Evolutionary conservation across 37 sponge, comb jelly and placozoan genomes (phyloP), one percentile per base, ranked within the genome.

Genomic region (Haliclona indistincta): DNA sequence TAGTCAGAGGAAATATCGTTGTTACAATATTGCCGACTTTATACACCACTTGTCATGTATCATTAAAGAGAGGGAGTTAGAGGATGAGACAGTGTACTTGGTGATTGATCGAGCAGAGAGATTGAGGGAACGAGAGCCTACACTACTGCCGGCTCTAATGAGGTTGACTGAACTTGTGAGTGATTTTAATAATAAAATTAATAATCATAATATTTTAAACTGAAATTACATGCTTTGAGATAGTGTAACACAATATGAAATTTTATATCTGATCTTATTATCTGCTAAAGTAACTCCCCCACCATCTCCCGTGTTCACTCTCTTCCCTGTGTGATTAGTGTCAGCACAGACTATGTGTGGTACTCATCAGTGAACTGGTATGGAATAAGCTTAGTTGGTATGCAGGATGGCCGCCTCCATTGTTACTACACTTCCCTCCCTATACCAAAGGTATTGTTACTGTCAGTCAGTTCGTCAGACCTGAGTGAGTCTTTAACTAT

Each of bases 21-120:
- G 82, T 74, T 74, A 74, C 43, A 74, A 28, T 44, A 64, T 82
- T 44, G 26, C 56, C 26, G 2, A 2, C 17, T 73, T 74, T n/a
- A 20, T 82, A 5, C 82, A 34, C 8, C 19, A 33, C 25, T 44
- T 74, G 2, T 32, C 33, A 1, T 20, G 42, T 8, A 1, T 53
- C 29, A n/a, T 39, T 0, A 36, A 28, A 5, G 2, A 0, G 29
- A 1, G 26, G 32, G 64, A 56, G 22, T 3, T 19, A 47, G 4
- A n/a, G 20, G 51, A 40, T 29, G 28, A 74, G 13, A 54, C 78
- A 13, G 71, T 77, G 33, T 70, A 72, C 66, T 63, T 84, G 79
- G 79, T 88, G 3, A 38, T 88, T 41, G 89, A 88, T 54, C 42
- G 78, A 28, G 84, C 84, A 36, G 78, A 88, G 51, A 47, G 64